Base-by-base conservation (phyloP, 2,113 vertebrate species). In the Lathamus discolor region DNA sequence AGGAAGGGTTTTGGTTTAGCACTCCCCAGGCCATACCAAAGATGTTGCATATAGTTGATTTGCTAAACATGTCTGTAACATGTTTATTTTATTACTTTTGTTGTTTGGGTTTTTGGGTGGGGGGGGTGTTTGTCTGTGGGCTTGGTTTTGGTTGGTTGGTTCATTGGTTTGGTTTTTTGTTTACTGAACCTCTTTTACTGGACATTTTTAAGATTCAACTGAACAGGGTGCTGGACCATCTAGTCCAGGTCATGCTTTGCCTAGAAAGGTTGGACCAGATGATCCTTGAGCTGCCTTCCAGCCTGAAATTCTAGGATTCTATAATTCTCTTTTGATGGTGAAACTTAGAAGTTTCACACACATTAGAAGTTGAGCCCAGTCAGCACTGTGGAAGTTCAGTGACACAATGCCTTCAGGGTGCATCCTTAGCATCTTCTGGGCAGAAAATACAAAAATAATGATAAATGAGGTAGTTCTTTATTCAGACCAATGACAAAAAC, bases 331-430 rank as follows among this genome's bases (percentile, higher is more conserved):
- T 59, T 24, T 35, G 33, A n/a, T 59, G 57, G 17, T 81, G 59
- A 77, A 83, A 59, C 10, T 41, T 62, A 74, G 18, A 48, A 63
- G 27, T 66, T 66, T 17, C 6, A 4, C 2, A 2, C 33, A 19
- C 16, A 5, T 74, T 27, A 46, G 11, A 74, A 77, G 39, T 29
- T 37, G 46, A 83, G 16, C 13, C 33, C 12, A 27, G 27, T 29
- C 59, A 85, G 9, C 15, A 5, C 17, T 28, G 19, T 48, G 16
- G 24, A 59, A 62, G 19, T n/a, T 68, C 51, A 78, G 35, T 1
- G 0, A 28, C 24, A 37, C 1, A 0, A 44, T 88, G 57, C 49
- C 46, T 82, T 55, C 1, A 2, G 3, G 22, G 15, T 64, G 22
- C 41, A 51, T 86, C 51, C 8, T 39, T 75, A 69, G 17, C 29